Percentiles rank a stretch among this genome's conserved stretches.
Conservation (phyloP, 2,797 vertebrate genomes). For the Siniperca undulata region DNA sequence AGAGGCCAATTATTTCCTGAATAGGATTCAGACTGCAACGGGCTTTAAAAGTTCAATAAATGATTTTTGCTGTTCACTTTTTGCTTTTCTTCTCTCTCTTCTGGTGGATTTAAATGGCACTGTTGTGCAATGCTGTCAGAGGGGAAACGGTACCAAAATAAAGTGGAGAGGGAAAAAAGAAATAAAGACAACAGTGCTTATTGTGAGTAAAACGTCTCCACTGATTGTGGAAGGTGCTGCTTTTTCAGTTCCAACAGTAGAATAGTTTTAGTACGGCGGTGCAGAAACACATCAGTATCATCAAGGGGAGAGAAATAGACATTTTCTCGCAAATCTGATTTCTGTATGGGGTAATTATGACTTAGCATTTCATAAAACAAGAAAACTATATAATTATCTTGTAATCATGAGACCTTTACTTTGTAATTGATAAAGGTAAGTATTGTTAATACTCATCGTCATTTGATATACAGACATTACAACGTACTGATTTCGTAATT, state of each 20-base stretch:
- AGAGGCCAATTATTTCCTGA: conserved; percentile 69
- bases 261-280: conserved; percentile 1
- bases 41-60: conserved; percentile 58
- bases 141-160: conserved; percentile 42
- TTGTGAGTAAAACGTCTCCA: conserved; percentile 27
- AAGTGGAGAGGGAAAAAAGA: conserved; percentile 25
- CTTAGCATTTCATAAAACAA: not conserved
- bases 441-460: not conserved
- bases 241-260: conserved; percentile 22
- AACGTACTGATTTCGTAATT: not conserved
- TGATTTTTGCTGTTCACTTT: conserved; percentile 59
- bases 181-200: conserved; percentile 35
- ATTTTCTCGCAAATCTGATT: not conserved
- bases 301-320: fast-evolving
- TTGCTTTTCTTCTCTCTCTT: conserved; percentile 7
- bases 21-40: conserved; percentile 44
- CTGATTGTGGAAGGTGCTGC: conserved; percentile 37
- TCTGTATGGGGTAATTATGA: conserved; percentile 1
- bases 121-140: conserved; percentile 48
- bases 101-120: conserved; percentile 62
- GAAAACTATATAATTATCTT: not conserved
- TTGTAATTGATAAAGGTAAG: not conserved
- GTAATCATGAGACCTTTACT: not conserved
- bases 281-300: not conserved
- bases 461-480: not conserved